A percentile compares a stretch with the other conserved stretches of the same genome.
phyloP scores from a whole-genome alignment of 2,797 vertebrate genomes.

The Sphenopsis melanotis region DNA sequence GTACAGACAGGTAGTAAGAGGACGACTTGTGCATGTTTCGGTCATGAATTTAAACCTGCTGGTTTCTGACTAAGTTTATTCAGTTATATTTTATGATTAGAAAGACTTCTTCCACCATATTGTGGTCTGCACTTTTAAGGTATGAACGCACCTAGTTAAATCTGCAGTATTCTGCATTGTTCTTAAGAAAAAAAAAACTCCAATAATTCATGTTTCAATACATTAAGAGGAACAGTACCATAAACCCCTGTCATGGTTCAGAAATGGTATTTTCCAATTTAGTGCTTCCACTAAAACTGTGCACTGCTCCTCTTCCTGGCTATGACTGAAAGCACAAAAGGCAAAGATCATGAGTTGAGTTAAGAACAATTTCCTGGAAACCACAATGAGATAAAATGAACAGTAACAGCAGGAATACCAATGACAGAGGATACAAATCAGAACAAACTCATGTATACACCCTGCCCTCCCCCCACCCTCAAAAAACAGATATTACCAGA shows the following conservation, averaged over 20 bases:
- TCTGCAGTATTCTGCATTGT: neutral
- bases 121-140: neutral
- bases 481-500: neutral
- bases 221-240: neutral
- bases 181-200: neutral
- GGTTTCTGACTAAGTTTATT: neutral
- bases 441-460: neutral
- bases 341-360: neutral
- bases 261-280: neutral
- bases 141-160: neutral
- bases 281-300: neutral
- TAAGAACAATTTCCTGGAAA: neutral
- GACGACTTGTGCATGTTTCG: neutral
- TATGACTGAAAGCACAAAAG: neutral
- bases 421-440: neutral
- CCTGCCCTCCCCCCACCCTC: neutral
- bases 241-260: neutral
- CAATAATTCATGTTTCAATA: neutral
- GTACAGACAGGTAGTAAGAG: neutral
- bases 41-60: neutral
- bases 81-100: neutral
- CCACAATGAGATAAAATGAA: neutral
- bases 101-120: neutral
- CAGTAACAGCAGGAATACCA: neutral
- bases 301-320: accelerated